phyloP scores from a whole-genome alignment of 2,888 invertebrate species.

The Archips xylosteana region DNA sequence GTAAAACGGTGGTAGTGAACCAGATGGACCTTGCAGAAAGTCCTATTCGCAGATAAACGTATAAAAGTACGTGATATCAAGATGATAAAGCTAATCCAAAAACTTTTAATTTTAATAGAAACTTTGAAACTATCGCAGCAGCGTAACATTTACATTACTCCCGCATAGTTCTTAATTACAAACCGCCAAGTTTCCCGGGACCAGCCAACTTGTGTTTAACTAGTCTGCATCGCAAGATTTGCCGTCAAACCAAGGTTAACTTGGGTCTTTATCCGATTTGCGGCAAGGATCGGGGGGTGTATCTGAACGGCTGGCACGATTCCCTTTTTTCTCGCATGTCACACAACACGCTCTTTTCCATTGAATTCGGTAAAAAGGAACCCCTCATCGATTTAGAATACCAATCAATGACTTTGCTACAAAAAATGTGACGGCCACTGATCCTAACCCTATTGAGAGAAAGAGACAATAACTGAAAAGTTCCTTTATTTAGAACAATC shows the following conservation, averaged over 20 bases:
- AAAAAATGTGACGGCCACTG: too few species aligned
- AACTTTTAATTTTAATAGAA: slow-evolving; percentile 19
- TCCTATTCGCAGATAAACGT: too few species aligned
- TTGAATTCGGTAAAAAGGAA: not conserved
- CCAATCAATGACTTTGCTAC: too few species aligned
- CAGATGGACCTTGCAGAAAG: not conserved
- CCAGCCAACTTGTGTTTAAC: slow-evolving; percentile 48
- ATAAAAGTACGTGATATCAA: not conserved
- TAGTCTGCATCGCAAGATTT: slow-evolving; percentile 36
- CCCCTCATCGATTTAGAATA: too few species aligned
- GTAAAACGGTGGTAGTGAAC: too few species aligned
- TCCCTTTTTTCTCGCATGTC: not conserved
- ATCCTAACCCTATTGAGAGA: too few species aligned
- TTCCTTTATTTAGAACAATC: too few species aligned
- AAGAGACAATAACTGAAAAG: too few species aligned
- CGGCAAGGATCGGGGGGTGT: slow-evolving; percentile 1
- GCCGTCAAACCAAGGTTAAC: slow-evolving; percentile 29
- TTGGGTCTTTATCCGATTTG: slow-evolving; percentile 31
- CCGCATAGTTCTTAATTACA: slow-evolving; percentile 61
- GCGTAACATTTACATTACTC: slow-evolving; percentile 61
- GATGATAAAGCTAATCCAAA: slow-evolving; percentile 15
- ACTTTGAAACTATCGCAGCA: slow-evolving; percentile 44
- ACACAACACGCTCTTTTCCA: not conserved
- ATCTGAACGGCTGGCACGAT: not conserved
- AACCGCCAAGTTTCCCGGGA: slow-evolving; percentile 56